Evolutionary conservation across 2,888 invertebrate species (phyloP).

Genomic region (Onthophagus sagittarius): DNA sequence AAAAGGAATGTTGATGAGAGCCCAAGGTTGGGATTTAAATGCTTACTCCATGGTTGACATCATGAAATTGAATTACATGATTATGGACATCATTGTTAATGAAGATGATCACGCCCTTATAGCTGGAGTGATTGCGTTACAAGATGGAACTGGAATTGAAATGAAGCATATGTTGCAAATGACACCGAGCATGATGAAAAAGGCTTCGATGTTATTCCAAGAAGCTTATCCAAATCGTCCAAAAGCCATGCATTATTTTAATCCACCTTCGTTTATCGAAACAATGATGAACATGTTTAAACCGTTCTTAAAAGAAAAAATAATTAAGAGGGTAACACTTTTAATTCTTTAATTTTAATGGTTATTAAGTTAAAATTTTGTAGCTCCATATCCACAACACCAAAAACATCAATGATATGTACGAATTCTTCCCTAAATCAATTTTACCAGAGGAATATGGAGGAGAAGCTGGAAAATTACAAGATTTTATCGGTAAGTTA

Average conservation of each 20-base stretch:
- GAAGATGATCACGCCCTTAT: slow-evolving; percentile 60
- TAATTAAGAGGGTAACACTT: slow-evolving; percentile 53
- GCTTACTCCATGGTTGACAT: slow-evolving; percentile 34
- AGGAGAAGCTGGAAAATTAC: slow-evolving; percentile 56
- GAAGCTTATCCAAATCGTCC: slow-evolving; percentile 60
- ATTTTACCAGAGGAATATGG: slow-evolving; percentile 64
- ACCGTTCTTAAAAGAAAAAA: slow-evolving; percentile 59
- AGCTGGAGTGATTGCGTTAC: slow-evolving; percentile 52
- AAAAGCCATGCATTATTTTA: slow-evolving; percentile 57
- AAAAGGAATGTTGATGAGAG: slow-evolving; percentile 4
- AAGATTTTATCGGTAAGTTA: slow-evolving; percentile 51
- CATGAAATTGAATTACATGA: slow-evolving; percentile 53
- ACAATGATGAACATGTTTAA: slow-evolving; percentile 56
- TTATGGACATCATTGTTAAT: slow-evolving; percentile 56
- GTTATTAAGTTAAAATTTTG: slow-evolving; percentile 33
- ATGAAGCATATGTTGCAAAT: slow-evolving; percentile 51
- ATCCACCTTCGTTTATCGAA: slow-evolving; percentile 58
- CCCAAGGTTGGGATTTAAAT: slow-evolving; percentile 30
- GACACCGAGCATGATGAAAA: slow-evolving; percentile 58
- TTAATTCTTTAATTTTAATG: not conserved
- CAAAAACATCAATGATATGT: slow-evolving; percentile 53
- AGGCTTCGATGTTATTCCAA: slow-evolving; percentile 49
- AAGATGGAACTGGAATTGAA: slow-evolving; percentile 56
- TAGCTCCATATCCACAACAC: slow-evolving; percentile 53
- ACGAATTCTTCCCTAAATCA: slow-evolving; percentile 55